A percentile compares a stretch with the other conserved stretches of the same genome.
Conservation (phyloP, 2,113 vertebrate genomes). For the Paedocypris sp. region DNA sequence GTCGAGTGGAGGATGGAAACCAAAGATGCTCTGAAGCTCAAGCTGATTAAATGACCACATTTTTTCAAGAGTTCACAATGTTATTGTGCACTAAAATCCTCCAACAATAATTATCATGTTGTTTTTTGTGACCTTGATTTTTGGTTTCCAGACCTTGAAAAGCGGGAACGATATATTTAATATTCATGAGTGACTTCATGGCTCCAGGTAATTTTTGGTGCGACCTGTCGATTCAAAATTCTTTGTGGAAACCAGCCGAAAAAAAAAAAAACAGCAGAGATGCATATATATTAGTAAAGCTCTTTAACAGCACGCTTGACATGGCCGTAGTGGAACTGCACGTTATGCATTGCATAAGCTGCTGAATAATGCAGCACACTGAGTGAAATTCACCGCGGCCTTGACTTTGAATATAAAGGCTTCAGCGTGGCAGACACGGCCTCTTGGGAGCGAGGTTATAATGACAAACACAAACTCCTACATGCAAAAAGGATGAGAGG, state of each 20-base stretch:
- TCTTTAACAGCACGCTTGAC: conserved; percentile 19
- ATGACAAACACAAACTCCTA: conserved; percentile 18
- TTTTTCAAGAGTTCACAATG: no score
- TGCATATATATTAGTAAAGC: background rate
- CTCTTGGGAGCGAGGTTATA: conserved; percentile 33
- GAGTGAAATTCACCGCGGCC: conserved; percentile 56
- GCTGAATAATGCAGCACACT: conserved; percentile 57
- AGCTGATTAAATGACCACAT: no score
- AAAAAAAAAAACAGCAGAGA: background rate
- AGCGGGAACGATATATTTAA: no score
- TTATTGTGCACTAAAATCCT: no score
- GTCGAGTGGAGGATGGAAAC: no score
- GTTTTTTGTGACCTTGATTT: background rate
- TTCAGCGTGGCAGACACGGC: conserved; percentile 14
- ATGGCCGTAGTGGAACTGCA: conserved; percentile 42
- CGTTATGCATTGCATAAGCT: conserved; percentile 55
- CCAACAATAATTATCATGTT: no score
- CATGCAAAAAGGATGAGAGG: background rate
- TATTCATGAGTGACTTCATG: background rate
- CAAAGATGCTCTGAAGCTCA: no score
- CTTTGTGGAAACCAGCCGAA: background rate
- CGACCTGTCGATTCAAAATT: background rate
- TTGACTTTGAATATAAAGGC: conserved; percentile 44
- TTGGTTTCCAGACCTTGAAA: background rate
- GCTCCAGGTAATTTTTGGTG: background rate